Evolutionary conservation across 1,140 invertebrate species (phyloP).

Genomic region (Pseudomyrmex cubaensis): DNA sequence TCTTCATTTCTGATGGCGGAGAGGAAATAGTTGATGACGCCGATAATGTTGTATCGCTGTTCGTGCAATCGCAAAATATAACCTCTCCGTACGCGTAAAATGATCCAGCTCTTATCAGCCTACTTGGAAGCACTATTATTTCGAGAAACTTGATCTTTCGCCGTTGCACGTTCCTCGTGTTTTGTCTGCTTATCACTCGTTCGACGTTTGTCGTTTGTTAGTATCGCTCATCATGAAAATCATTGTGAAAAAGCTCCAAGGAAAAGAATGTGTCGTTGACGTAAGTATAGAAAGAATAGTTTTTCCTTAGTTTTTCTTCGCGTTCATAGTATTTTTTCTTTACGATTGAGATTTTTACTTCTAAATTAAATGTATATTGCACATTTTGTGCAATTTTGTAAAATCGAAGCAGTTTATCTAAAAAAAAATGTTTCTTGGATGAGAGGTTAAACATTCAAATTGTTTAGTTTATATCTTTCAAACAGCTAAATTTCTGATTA

Average conservation of each 20-base stretch:
- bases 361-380: neutral
- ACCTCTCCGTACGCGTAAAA: conserved; percentile 64
- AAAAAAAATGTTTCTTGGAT: no score
- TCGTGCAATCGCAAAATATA: conserved; percentile 68
- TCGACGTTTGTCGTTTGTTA: neutral
- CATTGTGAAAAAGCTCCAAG: conserved; percentile 78
- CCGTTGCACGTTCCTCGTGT: neutral
- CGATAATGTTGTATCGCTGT: conserved; percentile 59
- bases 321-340: neutral
- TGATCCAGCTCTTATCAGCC: conserved; percentile 52
- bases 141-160: conserved; percentile 58
- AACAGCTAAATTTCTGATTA: no score
- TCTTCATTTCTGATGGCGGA: no score
- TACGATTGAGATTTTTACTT: neutral
- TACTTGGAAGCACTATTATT: conserved; percentile 27
- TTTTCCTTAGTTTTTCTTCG: neutral
- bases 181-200: neutral
- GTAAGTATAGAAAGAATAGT: conserved; percentile 70
- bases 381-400: no score
- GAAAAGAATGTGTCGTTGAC: conserved; percentile 80
- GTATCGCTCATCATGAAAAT: conserved; percentile 77
- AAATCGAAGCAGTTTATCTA: no score
- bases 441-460: no score
- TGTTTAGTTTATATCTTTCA: no score
- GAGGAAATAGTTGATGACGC: neutral